Evolutionary conservation across 1,140 invertebrate species (phyloP), one percentile per base, ranked within the genome.

Genomic region (Samia ricini): DNA sequence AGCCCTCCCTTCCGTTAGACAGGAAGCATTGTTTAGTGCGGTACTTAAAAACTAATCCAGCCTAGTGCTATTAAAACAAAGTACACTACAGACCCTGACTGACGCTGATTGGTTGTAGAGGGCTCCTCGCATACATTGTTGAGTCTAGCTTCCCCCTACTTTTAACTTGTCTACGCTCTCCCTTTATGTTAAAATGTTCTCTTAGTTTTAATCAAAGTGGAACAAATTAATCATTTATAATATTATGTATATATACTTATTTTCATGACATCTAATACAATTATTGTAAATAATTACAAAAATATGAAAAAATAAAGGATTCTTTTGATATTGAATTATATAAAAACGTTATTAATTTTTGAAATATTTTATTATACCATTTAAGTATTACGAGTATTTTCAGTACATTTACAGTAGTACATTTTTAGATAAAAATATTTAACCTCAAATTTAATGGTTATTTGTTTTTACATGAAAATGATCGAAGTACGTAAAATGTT

Each of bases 21-120:
- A 68, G 52, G 62, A 64, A 67, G 66, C 71, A 78, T 81, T 79
- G 78, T 79, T 77, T 79, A 78, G 76, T 80, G 77, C 70, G 66
- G 69, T 77, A 79, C 77, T 85, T 81, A 79, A 82, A 84, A 85
- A 79, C 81, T 85, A 85, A 86, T 82, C 79, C 81, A 72, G 75
- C 74, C 74, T 83, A 84, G 80, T 81, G 81, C 82, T 79, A 79
- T 80, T 86, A 79, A 78, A 83, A 83, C 75, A 82, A 82, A 86
- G 79, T 78, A 76, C 74, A 70, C 74, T 79, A 75, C 69, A 75
- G 64, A 60, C 72, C 69, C 61, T 79, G 74, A 77, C 74, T 72
- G 65, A 66, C 74, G 60, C 77, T 81, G 74, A 86, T 85, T 86
- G 82, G 82, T 75, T 64, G 75, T 71, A 54, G 69, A 65, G 49